Evolutionary conservation across 2,888 invertebrate genomes (phyloP).

Genomic region (Acleris laterana): DNA sequence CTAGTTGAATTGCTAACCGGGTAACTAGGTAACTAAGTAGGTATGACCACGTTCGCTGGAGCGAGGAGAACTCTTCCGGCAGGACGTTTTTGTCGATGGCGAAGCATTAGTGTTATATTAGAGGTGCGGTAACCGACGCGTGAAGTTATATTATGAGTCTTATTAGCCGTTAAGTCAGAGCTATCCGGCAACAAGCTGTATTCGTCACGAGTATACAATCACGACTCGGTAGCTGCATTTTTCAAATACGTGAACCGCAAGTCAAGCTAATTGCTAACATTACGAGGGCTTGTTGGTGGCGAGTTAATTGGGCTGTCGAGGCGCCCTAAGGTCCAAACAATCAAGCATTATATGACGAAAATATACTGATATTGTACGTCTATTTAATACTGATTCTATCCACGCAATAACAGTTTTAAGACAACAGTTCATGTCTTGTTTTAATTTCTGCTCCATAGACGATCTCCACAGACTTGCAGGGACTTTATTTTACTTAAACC

Average conservation of each 20-base stretch:
- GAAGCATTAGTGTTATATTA: slow-evolving; percentile 29
- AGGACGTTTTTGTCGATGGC: slow-evolving; percentile 42
- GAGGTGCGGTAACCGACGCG: slow-evolving; percentile 41
- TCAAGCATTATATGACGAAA: no score
- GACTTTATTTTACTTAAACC: no score
- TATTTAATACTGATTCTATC: no score
- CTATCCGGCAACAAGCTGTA: slow-evolving; percentile 39
- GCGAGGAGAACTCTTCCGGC: slow-evolving; percentile 44
- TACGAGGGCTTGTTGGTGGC: no score
- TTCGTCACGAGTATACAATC: slow-evolving; percentile 21
- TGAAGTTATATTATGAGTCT: slow-evolving; percentile 32
- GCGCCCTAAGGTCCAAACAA: no score
- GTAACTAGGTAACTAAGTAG: not conserved
- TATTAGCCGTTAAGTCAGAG: slow-evolving; percentile 19
- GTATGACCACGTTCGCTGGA: slow-evolving; percentile 33
- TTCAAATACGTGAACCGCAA: slow-evolving; percentile 13
- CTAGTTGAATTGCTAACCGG: slow-evolving; percentile 9
- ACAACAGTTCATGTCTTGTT: no score
- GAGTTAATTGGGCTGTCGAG: no score
- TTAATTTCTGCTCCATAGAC: no score
- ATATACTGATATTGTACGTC: no score
- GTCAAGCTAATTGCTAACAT: not conserved
- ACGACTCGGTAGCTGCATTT: slow-evolving; percentile 18
- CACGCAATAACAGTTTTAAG: no score
- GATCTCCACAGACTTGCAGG: no score